Evolutionary conservation across 30 jellyfish, hydroid and myxozoan species (phyloP), one percentile per base, ranked within the genome.

Genomic region (Aurelia aurita complex sp. Pacific): DNA sequence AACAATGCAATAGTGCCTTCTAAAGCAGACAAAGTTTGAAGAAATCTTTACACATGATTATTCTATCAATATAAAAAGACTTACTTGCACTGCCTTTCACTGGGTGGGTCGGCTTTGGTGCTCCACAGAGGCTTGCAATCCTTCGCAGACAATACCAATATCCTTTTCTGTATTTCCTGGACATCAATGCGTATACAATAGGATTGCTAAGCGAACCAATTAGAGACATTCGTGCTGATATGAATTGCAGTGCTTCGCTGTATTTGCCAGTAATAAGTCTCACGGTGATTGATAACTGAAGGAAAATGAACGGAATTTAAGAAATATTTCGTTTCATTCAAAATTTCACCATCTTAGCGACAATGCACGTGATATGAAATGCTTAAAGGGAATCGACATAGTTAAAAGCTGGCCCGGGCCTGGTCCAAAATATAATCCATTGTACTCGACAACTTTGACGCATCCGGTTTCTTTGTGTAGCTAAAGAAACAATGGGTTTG

Each of bases 161-260:
- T 36, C 96, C 87, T 60, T 67, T 69, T 55, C 96, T 84, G 61
- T 87, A 87, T 40, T 40, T 79, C 34, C 79, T 38, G 1, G 96
- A 87, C 74, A 79, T 10, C n/a, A 87, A 17, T 19, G 86, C 96
- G 29, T 87, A 87, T 0, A 82, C 75, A 23, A 87, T 57, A 2
- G 96, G 96, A 59, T 87, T 87, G 9, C 74, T 83, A 0, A 86
- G 18, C 19, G 96, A 87, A 17, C 88, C 76, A 13, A 80, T 61
- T 55, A 87, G 86, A 17, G 96, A 77, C 96, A 87, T 87, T 33
- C 96, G 60, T 29, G 96, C 96, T 17, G 96, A 77, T 3, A 87
- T 57, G 35, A 87, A 66, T 32, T 87, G 91, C 32, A 77, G 68
- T 17, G 32, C 64, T 13, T 66, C 77, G 42, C 85, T 63, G 77